Evolutionary conservation across 2,113 vertebrate genomes (phyloP).

Genomic region (Hemibagrus wyckioides): DNA sequence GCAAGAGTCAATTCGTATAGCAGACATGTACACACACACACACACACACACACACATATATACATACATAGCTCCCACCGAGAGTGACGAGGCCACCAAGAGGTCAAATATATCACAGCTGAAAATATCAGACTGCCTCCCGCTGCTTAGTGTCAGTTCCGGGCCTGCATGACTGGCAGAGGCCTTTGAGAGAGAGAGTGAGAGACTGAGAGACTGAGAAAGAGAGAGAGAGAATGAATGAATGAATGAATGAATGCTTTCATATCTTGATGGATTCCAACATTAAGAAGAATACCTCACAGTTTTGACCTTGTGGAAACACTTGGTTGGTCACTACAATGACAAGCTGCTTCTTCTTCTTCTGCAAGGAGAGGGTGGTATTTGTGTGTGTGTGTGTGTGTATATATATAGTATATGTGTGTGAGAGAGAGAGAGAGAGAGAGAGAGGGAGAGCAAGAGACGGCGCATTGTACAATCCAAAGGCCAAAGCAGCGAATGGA

Average conservation of each 20-base stretch:
- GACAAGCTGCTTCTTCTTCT: not conserved
- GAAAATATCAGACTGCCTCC: conserved; percentile 51
- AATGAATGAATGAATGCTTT: too few species aligned
- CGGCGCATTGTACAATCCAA: conserved; percentile 26
- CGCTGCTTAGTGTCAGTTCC: conserved; percentile 49
- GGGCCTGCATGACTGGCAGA: conserved; percentile 45
- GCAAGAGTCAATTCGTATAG: not conserved
- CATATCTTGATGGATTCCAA: not conserved
- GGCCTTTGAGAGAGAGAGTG: conserved; percentile 26
- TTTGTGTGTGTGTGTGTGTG: conserved; percentile 9
- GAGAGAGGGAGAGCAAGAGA: not conserved
- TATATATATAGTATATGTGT: not conserved
- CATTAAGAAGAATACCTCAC: not conserved
- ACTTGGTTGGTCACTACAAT: not conserved
- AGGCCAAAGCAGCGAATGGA: conserved; percentile 47
- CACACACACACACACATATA: not conserved
- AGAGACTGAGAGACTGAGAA: not conserved
- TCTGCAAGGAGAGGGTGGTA: not conserved
- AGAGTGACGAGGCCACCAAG: conserved; percentile 38
- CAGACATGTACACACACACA: not conserved
- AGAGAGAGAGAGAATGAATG: not conserved
- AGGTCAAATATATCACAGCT: conserved; percentile 50
- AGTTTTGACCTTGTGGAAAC: not conserved
- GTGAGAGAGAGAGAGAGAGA: not conserved
- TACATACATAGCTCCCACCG: not conserved